Evolutionary conservation across 2,797 vertebrate genomes (phyloP).

Genomic region (Zenarchopterus dispar): DNA sequence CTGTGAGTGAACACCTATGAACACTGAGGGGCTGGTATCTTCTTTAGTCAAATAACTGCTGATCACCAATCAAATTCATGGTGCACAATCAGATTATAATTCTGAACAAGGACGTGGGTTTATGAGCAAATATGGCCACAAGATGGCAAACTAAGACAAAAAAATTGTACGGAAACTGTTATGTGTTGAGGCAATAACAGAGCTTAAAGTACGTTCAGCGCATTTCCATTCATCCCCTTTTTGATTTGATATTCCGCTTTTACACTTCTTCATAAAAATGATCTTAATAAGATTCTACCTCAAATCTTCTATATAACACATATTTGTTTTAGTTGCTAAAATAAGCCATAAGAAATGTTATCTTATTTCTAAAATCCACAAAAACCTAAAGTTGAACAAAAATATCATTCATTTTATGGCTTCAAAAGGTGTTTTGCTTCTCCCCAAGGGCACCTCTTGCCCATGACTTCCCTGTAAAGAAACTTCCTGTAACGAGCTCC

Average conservation of each 20-base stretch:
- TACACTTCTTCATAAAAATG: slow-evolving; percentile 7
- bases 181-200: neutral
- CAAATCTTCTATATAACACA: neutral
- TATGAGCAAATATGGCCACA: slow-evolving; percentile 55
- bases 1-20: neutral
- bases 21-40: neutral
- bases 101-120: neutral
- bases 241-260: neutral
- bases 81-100: neutral
- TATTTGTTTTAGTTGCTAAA: neutral
- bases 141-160: slow-evolving; percentile 76
- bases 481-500: slow-evolving; percentile 85
- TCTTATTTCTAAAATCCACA: neutral
- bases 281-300: slow-evolving; percentile 8
- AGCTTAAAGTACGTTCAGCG: neutral
- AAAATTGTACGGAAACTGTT: slow-evolving; percentile 8
- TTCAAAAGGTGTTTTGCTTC: slow-evolving; percentile 48
- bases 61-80: neutral
- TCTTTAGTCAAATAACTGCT: neutral
- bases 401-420: slow-evolving; percentile 46
- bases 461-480: slow-evolving; percentile 83
- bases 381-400: slow-evolving; percentile 5
- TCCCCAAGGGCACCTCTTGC: slow-evolving; percentile 76
- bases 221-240: neutral
- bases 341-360: neutral